Conservation (phyloP, 2,797 vertebrate species). For the Tauraco hartlaubi region DNA sequence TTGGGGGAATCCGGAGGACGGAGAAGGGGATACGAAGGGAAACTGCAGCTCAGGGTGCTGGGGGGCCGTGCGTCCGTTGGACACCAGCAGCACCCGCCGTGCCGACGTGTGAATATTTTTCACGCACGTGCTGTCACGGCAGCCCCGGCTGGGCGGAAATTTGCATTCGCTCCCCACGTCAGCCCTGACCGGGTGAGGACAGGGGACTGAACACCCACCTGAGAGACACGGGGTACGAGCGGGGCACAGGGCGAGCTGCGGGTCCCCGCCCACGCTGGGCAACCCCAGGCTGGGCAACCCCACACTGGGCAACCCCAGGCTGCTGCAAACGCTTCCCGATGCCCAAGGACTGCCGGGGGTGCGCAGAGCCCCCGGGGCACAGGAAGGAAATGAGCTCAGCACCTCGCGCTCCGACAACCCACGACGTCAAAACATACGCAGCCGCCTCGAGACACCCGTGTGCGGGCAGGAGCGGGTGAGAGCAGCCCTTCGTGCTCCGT, state of each 20-base stretch:
- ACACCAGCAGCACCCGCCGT: rapidly evolving
- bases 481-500: rapidly evolving
- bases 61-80: rapidly evolving
- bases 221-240: rapidly evolving
- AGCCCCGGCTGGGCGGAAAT: neutral
- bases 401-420: neutral
- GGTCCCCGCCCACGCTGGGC: neutral
- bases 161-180: rapidly evolving
- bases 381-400: neutral
- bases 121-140: rapidly evolving
- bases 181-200: neutral
- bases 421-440: rapidly evolving
- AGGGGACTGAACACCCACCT: neutral
- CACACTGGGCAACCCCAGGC: neutral
- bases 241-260: neutral
- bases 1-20: rapidly evolving
- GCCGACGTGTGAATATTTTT: rapidly evolving
- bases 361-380: rapidly evolving
- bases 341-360: neutral
- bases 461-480: rapidly evolving
- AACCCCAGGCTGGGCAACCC: neutral
- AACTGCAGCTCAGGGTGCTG: neutral
- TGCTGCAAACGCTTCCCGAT: rapidly evolving
- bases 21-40: neutral
- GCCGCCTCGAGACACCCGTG: rapidly evolving